Percentiles rank a stretch among this genome's conserved stretches.
phyloP scores from a whole-genome alignment of 2,888 invertebrate species.

The Hanleya hanleyi region DNA sequence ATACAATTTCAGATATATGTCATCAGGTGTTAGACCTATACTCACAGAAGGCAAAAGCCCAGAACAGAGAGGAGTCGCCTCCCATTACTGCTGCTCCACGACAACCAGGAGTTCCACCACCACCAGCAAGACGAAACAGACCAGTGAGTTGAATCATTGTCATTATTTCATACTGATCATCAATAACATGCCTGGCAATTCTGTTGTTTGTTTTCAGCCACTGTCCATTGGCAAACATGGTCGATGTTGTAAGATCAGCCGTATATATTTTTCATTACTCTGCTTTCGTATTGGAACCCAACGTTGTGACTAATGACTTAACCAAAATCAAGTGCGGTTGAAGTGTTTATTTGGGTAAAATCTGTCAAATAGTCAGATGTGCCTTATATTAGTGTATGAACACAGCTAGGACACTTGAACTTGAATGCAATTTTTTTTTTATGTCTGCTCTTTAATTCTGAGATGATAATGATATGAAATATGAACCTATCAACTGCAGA shows the following conservation, averaged over 20 bases:
- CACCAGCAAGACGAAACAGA: background rate
- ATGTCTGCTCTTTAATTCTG: too few relatives aligned
- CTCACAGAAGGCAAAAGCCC: background rate
- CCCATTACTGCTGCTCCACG: background rate
- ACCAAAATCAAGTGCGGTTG: too few relatives aligned
- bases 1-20: slow-evolving; percentile 1
- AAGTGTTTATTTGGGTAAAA: too few relatives aligned
- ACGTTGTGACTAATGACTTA: too few relatives aligned
- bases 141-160: background rate
- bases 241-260: background rate
- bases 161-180: background rate
- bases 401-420: too few relatives aligned
- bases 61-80: slow-evolving; percentile 12
- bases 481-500: too few relatives aligned
- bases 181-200: background rate
- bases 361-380: too few relatives aligned
- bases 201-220: background rate
- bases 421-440: too few relatives aligned
- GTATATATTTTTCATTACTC: background rate
- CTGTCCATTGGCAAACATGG: background rate
- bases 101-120: background rate
- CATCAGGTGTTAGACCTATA: slow-evolving; percentile 10
- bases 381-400: too few relatives aligned
- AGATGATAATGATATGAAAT: too few relatives aligned
- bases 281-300: too few relatives aligned